Conservation (phyloP, 2,888 invertebrate species). For the Lasius fuliginosus region DNA sequence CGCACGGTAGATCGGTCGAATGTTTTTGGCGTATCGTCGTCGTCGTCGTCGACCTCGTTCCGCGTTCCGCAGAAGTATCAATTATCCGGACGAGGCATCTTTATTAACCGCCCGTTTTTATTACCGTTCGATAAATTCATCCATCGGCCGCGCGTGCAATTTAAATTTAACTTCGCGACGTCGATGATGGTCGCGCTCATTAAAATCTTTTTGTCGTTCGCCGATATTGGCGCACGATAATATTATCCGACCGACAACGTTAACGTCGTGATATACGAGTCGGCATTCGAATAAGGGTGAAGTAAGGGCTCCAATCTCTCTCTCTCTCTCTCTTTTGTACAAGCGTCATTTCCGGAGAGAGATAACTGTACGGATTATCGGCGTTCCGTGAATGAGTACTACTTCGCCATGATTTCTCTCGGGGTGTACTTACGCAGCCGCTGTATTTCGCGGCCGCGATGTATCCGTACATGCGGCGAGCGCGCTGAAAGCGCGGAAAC, state of each 20-base stretch:
- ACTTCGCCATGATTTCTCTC: constrained; percentile 56
- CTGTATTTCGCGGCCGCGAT: background rate
- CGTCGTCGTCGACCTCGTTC: constrained; percentile 6
- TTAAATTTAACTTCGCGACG: background rate
- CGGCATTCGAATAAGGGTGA: background rate
- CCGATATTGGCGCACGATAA: background rate
- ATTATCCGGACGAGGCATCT: constrained; percentile 25
- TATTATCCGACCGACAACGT: background rate
- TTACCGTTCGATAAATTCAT: constrained; percentile 35
- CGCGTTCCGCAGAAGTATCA: constrained; percentile 25
- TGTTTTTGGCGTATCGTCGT: constrained; percentile 39
- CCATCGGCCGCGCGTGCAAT: constrained; percentile 7
- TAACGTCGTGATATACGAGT: background rate
- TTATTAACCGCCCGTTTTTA: constrained; percentile 29
- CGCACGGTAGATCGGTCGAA: constrained; percentile 21
- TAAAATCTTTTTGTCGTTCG: background rate
- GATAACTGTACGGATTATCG: constrained; percentile 42
- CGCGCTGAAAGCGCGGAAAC: constrained; percentile 27
- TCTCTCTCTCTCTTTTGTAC: background rate
- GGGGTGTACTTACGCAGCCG: constrained; percentile 19
- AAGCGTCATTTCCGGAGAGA: background rate
- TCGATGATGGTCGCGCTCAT: background rate
- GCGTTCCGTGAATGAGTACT: constrained; percentile 28
- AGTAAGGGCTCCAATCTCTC: background rate
- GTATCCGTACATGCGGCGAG: background rate